Conservation (phyloP, 2,797 vertebrate genomes). For the Danio albolineatus region DNA sequence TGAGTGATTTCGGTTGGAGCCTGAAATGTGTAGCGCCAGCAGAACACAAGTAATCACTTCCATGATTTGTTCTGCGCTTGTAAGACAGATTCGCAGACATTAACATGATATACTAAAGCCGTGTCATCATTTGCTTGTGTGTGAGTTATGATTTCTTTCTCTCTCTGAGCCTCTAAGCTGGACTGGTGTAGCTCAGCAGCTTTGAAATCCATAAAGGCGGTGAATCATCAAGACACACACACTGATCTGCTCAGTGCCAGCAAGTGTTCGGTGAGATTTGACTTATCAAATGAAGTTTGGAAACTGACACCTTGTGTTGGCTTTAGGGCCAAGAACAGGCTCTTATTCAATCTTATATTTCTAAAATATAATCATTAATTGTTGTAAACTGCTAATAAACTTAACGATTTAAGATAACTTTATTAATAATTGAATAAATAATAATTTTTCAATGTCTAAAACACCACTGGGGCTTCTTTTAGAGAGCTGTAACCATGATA, state of each 20-base stretch:
- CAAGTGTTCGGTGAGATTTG: background rate
- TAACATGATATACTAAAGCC: slow-evolving; percentile 52
- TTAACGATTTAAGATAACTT: no score
- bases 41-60: slow-evolving; percentile 34
- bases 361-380: no score
- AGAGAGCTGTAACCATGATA: background rate
- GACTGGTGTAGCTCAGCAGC: slow-evolving; percentile 37
- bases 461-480: slow-evolving; percentile 54
- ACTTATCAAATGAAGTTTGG: slow-evolving; percentile 12
- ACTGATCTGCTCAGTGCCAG: slow-evolving; percentile 14
- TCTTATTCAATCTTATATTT: background rate
- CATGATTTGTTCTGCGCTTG: slow-evolving; percentile 52
- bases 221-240: slow-evolving; percentile 36
- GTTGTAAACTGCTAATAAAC: background rate
- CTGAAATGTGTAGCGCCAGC: slow-evolving; percentile 38
- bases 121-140: slow-evolving; percentile 10
- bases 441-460: background rate
- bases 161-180: slow-evolving; percentile 13
- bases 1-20: slow-evolving; percentile 21
- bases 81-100: slow-evolving; percentile 41
- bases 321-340: slow-evolving; percentile 12
- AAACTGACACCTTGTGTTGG: background rate
- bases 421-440: no score
- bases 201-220: slow-evolving; percentile 42
- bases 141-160: background rate